Conservation (phyloP, 2,797 vertebrate species). For the Sciurus carolinensis region DNA sequence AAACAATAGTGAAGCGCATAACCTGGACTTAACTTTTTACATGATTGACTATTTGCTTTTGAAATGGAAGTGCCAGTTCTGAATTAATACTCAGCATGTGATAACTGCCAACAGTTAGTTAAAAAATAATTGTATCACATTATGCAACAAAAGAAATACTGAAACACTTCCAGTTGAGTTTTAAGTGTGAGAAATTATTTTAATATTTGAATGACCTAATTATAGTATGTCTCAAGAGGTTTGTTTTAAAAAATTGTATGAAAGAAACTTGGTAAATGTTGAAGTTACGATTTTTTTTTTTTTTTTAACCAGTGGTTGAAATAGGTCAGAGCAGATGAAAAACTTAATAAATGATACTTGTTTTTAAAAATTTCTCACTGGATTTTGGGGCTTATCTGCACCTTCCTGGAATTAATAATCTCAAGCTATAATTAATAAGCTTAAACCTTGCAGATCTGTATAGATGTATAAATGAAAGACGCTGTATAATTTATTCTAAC, state of each 20-base stretch:
- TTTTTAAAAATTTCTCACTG: neutral
- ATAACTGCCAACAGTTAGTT: neutral
- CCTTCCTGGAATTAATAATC: neutral
- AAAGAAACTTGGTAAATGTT: slow-evolving; percentile 8
- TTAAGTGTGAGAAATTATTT: slow-evolving; percentile 1
- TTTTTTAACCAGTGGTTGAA: neutral
- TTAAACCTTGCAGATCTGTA: neutral
- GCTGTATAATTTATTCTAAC: neutral
- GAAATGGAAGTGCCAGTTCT: slow-evolving; percentile 44
- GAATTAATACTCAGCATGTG: neutral
- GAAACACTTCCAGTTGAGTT: slow-evolving; percentile 22
- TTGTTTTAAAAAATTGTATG: slow-evolving; percentile 23
- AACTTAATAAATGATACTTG: neutral
- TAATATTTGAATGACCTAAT: slow-evolving; percentile 51
- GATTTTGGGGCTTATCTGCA: neutral
- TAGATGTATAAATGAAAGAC: neutral
- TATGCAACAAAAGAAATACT: slow-evolving; percentile 46
- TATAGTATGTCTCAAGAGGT: neutral
- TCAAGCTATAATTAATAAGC: neutral
- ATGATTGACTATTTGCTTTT: slow-evolving; percentile 51
- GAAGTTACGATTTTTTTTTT: neutral
- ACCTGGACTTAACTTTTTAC: neutral
- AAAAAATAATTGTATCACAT: slow-evolving; percentile 39
- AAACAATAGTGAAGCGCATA: slow-evolving; percentile 40
- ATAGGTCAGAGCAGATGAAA: neutral